Evolutionary conservation across 2,797 vertebrate species (phyloP), one percentile per base, ranked within the genome.

Genomic region (Hyperoplus lanceolatus): DNA sequence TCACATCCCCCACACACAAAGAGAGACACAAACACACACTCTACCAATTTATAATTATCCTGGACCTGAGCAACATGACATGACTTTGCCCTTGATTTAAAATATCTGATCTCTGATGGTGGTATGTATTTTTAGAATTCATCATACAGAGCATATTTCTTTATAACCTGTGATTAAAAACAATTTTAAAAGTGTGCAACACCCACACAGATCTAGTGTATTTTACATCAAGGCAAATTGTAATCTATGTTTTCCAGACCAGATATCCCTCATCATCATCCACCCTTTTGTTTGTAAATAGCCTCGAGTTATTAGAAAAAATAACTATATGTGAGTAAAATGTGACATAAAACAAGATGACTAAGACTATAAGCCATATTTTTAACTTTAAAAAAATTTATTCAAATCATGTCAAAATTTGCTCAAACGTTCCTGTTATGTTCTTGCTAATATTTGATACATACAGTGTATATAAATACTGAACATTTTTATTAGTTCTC

Each of bases 341-440:
- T 92, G 93, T 87, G 83, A 90, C 81, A 72, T 88, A 92, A 90
- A 91, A 91, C 77, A 90, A 91, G 89, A 92, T 85, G 75, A 93
- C 80, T 83, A 94, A 92, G 93, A 96, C 93, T 94, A 96, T 93
- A 96, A 96, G 95, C 96, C 95, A 96, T 96, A 96, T 94, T 96
- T 95, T 95, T 94, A 95, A 91, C 93, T 91, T 93, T 90, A 84
- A 91, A 86, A 87, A 92, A 92, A 94, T 89, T 89, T 89, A 92
- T 95, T 90, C 91, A 92, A 93, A 94, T 90, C 94, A 94, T 92
- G 86, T 93, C 73, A 87, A 90, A 85, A 90, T 92, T 87, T 90
- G 63, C 90, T 92, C 93, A 42, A 84, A 65, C 75, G 86, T 88
- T 92, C 57, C 83, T 87, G 85, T 92, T 93, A 50, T 88, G 89